Evolutionary conservation across 1,140 invertebrate genomes (phyloP).

Genomic region (Drosophila parabipectinata): DNA sequence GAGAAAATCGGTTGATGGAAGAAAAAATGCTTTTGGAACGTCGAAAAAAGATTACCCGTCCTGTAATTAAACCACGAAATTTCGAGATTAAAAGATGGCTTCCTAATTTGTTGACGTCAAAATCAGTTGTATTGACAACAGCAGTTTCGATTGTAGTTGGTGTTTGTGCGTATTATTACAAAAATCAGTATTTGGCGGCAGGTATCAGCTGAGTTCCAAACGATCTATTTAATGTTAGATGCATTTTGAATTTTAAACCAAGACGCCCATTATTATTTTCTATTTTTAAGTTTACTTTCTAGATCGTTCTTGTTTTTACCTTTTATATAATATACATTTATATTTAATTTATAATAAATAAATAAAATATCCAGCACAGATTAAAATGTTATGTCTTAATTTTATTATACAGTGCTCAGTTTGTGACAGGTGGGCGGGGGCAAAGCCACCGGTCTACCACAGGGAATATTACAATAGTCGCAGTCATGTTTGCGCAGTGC

Average conservation of each 20-base stretch:
- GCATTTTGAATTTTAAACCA: neutral
- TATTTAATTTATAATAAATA: no score
- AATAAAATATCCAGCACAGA: no score
- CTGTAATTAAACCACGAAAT: conserved; percentile 48
- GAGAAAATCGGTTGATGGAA: conserved; percentile 84
- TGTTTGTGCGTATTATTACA: conserved; percentile 83
- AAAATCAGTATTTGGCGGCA: conserved; percentile 74
- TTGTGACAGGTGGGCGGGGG: no score
- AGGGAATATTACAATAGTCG: no score
- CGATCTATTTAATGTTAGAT: conserved; percentile 24
- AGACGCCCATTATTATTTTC: neutral
- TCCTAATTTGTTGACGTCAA: conserved; percentile 71
- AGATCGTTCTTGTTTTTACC: neutral
- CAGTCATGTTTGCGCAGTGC: no score
- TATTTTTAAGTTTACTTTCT: neutral
- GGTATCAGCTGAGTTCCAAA: conserved; percentile 75
- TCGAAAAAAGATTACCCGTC: conserved; percentile 81
- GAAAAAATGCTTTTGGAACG: conserved; percentile 82
- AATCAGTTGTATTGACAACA: conserved; percentile 75
- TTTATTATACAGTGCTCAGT: no score
- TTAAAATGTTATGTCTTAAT: no score
- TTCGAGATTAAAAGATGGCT: conserved; percentile 64
- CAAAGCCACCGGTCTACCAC: no score
- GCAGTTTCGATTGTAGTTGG: conserved; percentile 81
- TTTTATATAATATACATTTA: no score